Evolutionary conservation across 2,888 invertebrate species (phyloP), one percentile per base, ranked within the genome.

Genomic region (Neoaliturus tenellus): DNA sequence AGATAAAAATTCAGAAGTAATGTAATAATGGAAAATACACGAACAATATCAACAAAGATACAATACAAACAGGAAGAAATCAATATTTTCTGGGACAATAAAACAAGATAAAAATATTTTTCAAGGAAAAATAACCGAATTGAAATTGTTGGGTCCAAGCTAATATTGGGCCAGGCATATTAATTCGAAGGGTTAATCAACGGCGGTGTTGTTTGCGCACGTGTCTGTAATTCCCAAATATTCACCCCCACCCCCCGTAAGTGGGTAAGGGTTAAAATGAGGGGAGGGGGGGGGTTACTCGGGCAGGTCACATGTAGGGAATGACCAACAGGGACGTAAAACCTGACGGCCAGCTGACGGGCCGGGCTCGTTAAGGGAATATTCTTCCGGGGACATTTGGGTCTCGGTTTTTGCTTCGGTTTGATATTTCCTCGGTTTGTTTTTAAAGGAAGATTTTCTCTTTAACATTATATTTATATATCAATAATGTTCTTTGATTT

Each of bases 181-280:
- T 62, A 62, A 62, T 62, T 62, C 62, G 14, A 31, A 62, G 62
- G 62, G 62, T 62, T 62, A 62, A 62, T 62, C 62, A 62, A 62
- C 62, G 31, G 25, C 17, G 62, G 8, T 62, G 62, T 28, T 62
- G 62, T 62, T 62, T 28, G 62, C 31, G 62, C 62, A 62, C 62
- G 62, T 62, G 62, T 62, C 62, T 28, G 62, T 62, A 62, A 62
- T 62, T 62, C 62, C 62, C 62, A 31, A 62, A 62, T 62, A 62
- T 62, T 62, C 62, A 31, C 62, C 62, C 62, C 62, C 28, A 28
- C 62, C 31, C n/a, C n/a, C n/a, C n/a, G n/a, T n/a, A n/a, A n/a
- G 62, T 5, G 62, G 51, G 3, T 51, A 23, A 23, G 20, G 48
- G 48, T 48, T 14, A 17, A n/a, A 17, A 4, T 8, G n/a, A 17